Evolutionary conservation across 1,140 invertebrate species (phyloP).

Genomic region (Metopolophium dirhodum): DNA sequence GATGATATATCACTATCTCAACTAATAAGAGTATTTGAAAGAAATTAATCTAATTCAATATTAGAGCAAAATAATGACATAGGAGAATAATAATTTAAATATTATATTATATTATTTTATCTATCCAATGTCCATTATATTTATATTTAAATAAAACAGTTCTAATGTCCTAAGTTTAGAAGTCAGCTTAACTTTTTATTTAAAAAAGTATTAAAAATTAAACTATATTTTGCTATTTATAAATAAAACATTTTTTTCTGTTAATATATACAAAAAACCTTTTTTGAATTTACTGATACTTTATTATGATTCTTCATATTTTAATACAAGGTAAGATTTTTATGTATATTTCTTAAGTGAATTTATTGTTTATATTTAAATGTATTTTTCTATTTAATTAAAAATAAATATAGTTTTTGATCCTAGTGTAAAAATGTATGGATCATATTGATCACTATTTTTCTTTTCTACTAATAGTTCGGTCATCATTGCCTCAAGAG

Average conservation of each 20-base stretch:
- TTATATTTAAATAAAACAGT: neutral
- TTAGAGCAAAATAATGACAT: neutral
- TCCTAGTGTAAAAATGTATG: neutral
- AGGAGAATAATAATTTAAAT: neutral
- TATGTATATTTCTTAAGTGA: neutral
- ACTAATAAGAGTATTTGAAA: constrained; percentile 41
- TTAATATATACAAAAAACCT: neutral
- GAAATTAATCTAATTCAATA: neutral
- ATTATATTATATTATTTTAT: neutral
- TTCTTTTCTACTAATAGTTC: neutral
- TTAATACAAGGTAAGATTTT: neutral
- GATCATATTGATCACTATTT: neutral
- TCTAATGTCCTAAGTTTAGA: too few relatives aligned
- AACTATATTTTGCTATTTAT: neutral
- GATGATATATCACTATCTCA: constrained; percentile 32
- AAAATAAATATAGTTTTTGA: neutral
- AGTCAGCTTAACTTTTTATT: neutral
- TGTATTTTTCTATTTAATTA: neutral
- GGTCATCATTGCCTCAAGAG: neutral
- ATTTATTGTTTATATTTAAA: neutral
- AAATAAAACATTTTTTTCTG: neutral
- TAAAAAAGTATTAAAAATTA: neutral
- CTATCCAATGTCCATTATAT: neutral
- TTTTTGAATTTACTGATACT: neutral
- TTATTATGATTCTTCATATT: neutral